These are phyloP conservation scores for Epinephelus awoara DNA, from an alignment of 2,797 vertebrate species.

Conservation along the genomic window DNA sequence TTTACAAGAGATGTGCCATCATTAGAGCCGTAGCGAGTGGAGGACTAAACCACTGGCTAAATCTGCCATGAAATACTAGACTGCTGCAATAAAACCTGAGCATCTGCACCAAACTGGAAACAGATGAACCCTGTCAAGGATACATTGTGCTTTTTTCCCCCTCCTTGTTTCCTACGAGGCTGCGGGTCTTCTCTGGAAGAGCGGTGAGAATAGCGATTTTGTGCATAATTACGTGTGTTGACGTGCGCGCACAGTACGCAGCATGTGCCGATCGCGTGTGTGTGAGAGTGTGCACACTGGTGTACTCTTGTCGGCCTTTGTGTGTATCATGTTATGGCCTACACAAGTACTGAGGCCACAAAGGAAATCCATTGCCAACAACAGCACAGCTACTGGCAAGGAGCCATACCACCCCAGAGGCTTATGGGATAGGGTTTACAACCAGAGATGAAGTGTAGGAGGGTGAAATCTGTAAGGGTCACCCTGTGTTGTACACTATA, in stretches of 20 bases:
- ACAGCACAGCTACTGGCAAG: constrained; percentile 84
- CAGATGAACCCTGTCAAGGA: constrained; percentile 87
- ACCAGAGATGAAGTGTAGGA: constrained; percentile 71
- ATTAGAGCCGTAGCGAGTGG: constrained; percentile 80
- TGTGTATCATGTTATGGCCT: constrained; percentile 83
- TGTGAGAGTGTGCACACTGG: constrained; percentile 26
- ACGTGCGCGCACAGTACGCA: constrained; percentile 52
- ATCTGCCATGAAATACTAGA: constrained; percentile 90
- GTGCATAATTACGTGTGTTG: constrained; percentile 74
- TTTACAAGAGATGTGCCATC: constrained; percentile 86
- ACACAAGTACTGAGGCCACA: constrained; percentile 83
- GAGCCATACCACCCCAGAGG: constrained; percentile 83
- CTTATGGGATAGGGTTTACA: constrained; percentile 80
- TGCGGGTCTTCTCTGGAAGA: constrained; percentile 76
- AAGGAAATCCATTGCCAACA: constrained; percentile 83
- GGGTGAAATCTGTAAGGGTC: constrained; percentile 72
- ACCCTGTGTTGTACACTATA: constrained; percentile 56
- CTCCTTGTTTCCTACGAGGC: constrained; percentile 74
- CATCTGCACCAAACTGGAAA: constrained; percentile 89
- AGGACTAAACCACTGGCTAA: constrained; percentile 85
- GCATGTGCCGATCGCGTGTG: constrained; percentile 40
- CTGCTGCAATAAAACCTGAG: constrained; percentile 87
- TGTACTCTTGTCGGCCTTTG: constrained; percentile 63
- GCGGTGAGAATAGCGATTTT: constrained; percentile 68
- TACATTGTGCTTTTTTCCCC: constrained; percentile 73